Percentiles rank a stretch among this genome's conserved stretches.
phyloP scores from a whole-genome alignment of 2,888 invertebrate species.

The Adelognathus sp. region DNA sequence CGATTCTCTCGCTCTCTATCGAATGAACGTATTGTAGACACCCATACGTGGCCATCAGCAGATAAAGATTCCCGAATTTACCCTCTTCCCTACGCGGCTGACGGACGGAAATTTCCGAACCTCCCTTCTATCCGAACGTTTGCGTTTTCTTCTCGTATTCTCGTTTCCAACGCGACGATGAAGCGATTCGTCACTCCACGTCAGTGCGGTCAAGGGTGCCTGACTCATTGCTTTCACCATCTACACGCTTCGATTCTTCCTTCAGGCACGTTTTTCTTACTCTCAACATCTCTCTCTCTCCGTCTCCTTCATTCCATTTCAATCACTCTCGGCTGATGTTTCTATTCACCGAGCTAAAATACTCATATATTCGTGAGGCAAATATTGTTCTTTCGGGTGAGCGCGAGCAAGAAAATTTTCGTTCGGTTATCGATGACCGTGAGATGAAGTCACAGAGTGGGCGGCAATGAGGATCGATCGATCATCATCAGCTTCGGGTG shows the following conservation, averaged over 20 bases:
- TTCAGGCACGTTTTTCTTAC: not conserved
- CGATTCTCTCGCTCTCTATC: not conserved
- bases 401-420: not conserved
- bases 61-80: conserved; percentile 9
- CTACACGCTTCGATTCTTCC: not conserved
- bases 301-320: conserved; percentile 9
- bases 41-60: not conserved
- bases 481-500: conserved; percentile 43
- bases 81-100: not conserved
- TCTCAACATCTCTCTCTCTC: not conserved
- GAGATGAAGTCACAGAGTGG: not conserved
- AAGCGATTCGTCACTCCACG: conserved; percentile 40
- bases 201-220: conserved; percentile 27
- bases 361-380: conserved; percentile 26
- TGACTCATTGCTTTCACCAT: conserved; percentile 3
- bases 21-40: not conserved
- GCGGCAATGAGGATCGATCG: conserved; percentile 21
- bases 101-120: not conserved
- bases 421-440: not conserved
- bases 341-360: not conserved
- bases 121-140: conserved; percentile 1
- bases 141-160: not conserved
- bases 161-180: not conserved
- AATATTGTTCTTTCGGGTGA: conserved; percentile 34
- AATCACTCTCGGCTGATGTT: conserved; percentile 26